Conservation (phyloP, 2,797 vertebrate species). For the Hemibagrus guttatus region DNA sequence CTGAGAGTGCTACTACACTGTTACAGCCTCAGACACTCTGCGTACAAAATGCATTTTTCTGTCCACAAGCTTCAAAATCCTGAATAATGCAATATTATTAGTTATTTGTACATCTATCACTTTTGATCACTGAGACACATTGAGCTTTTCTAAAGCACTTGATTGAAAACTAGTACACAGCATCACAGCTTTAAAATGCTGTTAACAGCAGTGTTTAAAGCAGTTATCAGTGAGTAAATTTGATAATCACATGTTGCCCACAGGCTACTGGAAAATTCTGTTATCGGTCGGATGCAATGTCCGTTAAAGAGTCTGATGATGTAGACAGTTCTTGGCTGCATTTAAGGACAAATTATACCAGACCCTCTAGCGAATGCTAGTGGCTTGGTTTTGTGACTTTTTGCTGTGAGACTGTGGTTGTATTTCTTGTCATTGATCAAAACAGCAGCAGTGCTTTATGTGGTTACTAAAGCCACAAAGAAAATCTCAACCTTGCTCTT, state of each 20-base stretch:
- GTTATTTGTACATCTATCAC: not conserved
- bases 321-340: not conserved
- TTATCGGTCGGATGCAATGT: not conserved
- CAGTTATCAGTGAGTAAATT: not conserved
- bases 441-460: conserved; percentile 15
- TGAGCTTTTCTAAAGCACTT: not conserved
- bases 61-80: not conserved
- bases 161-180: not conserved
- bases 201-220: not conserved
- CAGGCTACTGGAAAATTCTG: not conserved
- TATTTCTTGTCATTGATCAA: conserved; percentile 14
- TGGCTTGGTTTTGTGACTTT: not conserved
- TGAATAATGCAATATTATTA: not conserved
- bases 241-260: not conserved
- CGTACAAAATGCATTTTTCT: not conserved
- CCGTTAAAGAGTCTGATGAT: not conserved
- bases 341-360: not conserved
- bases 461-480: not conserved
- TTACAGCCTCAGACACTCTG: not conserved
- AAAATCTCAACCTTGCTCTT: not conserved
- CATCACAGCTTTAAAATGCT: not conserved
- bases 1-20: not conserved
- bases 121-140: not conserved
- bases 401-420: not conserved
- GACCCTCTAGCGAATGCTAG: not conserved